Percentiles rank a stretch among this genome's conserved stretches.
phyloP scores from a whole-genome alignment of 2,113 vertebrate species.

The Tringa solitaria region DNA sequence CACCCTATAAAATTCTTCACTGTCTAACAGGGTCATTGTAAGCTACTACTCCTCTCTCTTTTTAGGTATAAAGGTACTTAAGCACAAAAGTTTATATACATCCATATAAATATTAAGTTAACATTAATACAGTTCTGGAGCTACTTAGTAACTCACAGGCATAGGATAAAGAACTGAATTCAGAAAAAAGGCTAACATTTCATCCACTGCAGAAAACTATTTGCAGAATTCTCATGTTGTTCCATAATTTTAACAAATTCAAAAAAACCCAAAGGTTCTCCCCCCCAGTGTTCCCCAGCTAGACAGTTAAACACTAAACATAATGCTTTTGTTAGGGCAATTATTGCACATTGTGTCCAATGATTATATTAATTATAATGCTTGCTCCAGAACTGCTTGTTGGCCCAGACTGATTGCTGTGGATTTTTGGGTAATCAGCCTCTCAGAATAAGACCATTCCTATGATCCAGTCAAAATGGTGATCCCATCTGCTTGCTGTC shows the following conservation, averaged over 20 bases:
- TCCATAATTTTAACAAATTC: background rate
- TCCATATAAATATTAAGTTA: background rate
- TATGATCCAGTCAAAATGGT: background rate
- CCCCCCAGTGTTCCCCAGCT: background rate
- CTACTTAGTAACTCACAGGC: background rate
- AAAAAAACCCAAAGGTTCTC: background rate
- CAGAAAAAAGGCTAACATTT: background rate
- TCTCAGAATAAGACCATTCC: background rate
- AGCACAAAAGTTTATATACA: background rate
- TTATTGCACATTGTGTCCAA: background rate
- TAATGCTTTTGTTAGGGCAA: background rate
- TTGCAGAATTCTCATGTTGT: background rate
- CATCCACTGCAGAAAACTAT: background rate
- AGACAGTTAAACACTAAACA: background rate
- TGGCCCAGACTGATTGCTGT: background rate
- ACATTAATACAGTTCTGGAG: background rate
- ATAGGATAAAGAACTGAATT: background rate
- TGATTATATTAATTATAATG: background rate
- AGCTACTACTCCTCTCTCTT: background rate
- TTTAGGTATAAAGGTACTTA: background rate
- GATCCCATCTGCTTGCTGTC: slow-evolving; percentile 14
- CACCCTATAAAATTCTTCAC: background rate
- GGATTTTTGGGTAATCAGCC: background rate
- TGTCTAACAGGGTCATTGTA: background rate
- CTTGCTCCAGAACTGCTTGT: background rate